These are phyloP conservation scores for Centropus bengalensis DNA, from an alignment of 2,113 vertebrate species.

Conservation along the genomic window DNA sequence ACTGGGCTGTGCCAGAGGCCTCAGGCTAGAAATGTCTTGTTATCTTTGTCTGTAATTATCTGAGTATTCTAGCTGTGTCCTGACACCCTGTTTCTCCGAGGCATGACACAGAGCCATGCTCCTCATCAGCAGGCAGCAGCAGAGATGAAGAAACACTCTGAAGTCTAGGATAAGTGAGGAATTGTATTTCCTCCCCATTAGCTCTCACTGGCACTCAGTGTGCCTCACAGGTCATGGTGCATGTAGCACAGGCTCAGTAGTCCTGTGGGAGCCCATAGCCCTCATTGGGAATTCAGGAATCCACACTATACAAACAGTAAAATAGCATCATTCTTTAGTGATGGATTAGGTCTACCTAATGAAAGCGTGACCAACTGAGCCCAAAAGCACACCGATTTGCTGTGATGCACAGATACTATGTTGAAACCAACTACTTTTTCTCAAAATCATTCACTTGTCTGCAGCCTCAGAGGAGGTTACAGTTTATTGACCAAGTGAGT, in stretches of 20 bases:
- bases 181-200: slow-evolving; percentile 9
- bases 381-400: not conserved
- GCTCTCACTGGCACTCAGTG: fast-evolving
- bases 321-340: not conserved
- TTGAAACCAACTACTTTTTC: not conserved
- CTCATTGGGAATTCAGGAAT: not conserved
- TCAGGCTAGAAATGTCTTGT: not conserved
- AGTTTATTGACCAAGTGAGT: slow-evolving; percentile 26
- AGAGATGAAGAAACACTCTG: not conserved
- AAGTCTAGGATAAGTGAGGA: not conserved
- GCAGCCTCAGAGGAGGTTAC: not conserved
- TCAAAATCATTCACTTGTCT: slow-evolving; percentile 1
- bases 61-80: not conserved
- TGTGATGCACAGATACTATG: not conserved
- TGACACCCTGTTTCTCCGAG: not conserved
- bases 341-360: not conserved
- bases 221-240: not conserved
- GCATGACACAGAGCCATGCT: fast-evolving
- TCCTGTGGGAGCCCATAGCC: not conserved
- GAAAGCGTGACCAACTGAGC: not conserved
- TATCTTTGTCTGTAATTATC: not conserved
- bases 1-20: not conserved
- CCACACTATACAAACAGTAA: not conserved
- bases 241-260: not conserved
- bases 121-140: not conserved